Percentiles rank a stretch among this genome's conserved stretches.
Evolutionary conservation across 2,797 vertebrate genomes (phyloP).

Genomic region (Coracias cyanogaster): DNA sequence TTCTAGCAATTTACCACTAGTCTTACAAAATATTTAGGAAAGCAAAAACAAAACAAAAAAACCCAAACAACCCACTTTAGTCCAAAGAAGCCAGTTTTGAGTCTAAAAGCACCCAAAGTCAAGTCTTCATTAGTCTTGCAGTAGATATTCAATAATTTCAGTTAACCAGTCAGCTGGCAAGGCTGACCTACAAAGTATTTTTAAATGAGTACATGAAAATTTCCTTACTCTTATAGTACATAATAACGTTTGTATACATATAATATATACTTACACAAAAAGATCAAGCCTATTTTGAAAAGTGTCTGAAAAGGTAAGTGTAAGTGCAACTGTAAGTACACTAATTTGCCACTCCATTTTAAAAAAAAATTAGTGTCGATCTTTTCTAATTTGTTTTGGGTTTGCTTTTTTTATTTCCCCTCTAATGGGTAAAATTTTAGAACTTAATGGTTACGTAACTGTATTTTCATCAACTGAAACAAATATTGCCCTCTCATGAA

Average conservation of each 20-base stretch:
- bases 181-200: neutral
- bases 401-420: accelerated
- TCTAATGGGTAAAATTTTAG: neutral
- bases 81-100: neutral
- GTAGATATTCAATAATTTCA: neutral
- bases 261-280: neutral
- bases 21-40: neutral
- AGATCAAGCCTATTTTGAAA: neutral
- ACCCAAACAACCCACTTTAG: neutral
- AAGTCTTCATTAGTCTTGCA: neutral
- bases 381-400: neutral
- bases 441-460: neutral
- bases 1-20: neutral
- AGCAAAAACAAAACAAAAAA: neutral
- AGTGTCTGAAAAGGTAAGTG: neutral
- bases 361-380: neutral
- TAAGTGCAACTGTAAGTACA: neutral
- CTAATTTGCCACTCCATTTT: neutral
- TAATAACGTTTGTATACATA: neutral
- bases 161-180: neutral
- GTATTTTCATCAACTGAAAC: neutral
- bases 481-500: neutral
- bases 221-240: neutral
- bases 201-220: neutral
- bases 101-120: neutral